Conservation (phyloP, 2,888 invertebrate genomes). For the Phyllotreta striolata region DNA sequence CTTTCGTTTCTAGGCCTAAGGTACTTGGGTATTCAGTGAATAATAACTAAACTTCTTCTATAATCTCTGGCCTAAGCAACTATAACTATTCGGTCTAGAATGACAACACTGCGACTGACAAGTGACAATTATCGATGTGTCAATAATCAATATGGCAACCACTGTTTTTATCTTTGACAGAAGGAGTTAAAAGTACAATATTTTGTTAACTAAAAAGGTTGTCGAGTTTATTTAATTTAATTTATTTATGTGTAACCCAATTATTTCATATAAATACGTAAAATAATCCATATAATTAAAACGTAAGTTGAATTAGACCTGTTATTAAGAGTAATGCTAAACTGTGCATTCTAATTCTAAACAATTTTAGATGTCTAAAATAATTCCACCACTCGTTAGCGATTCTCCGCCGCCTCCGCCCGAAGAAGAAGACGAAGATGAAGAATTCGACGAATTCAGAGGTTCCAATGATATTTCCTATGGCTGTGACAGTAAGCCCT, state of each 20-base stretch:
- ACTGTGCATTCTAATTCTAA: not conserved
- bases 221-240: constrained; percentile 6
- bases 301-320: constrained; percentile 3
- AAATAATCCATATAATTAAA: not conserved
- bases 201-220: constrained; percentile 11
- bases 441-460: constrained; percentile 71
- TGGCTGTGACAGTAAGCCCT: constrained; percentile 54
- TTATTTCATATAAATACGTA: not conserved
- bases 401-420: constrained; percentile 69
- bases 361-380: constrained; percentile 58
- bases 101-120: not conserved
- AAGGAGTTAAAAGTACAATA: constrained; percentile 16
- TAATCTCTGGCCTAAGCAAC: too few species aligned
- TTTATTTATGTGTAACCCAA: not conserved
- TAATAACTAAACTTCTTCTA: too few species aligned
- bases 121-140: constrained; percentile 24
- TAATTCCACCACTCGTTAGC: constrained; percentile 67
- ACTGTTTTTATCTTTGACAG: constrained; percentile 30
- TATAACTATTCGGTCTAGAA: too few species aligned
- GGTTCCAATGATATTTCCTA: constrained; percentile 58
- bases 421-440: constrained; percentile 63
- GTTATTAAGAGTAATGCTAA: not conserved
- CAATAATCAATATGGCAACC: constrained; percentile 32
- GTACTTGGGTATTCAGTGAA: too few species aligned
- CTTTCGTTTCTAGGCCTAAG: too few species aligned